A percentile compares a stretch with the other conserved stretches of the same genome.
Conservation (phyloP, 2,113 vertebrate genomes). For the Todiramphus chloris region DNA sequence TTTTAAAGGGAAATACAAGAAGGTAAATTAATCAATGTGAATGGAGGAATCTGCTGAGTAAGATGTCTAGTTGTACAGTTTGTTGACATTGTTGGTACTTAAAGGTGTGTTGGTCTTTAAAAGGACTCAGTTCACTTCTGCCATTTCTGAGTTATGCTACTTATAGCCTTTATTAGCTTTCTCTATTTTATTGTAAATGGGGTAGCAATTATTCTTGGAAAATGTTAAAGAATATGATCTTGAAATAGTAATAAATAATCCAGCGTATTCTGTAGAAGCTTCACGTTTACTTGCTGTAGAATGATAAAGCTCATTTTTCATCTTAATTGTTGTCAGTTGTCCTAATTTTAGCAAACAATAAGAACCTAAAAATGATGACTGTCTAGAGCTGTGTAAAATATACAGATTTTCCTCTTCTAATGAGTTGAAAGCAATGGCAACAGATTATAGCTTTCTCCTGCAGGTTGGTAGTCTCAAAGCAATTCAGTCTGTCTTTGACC, state of each 20-base stretch:
- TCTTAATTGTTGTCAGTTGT: background rate
- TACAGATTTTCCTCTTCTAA: accelerated
- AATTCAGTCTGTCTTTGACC: background rate
- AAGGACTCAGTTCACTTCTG: background rate
- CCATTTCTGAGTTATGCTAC: background rate
- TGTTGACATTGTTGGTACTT: background rate
- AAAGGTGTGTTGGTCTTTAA: background rate
- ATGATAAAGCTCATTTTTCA: background rate
- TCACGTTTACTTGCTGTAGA: background rate
- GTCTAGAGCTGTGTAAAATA: background rate
- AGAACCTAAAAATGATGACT: background rate
- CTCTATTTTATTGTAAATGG: background rate
- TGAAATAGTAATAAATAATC: background rate
- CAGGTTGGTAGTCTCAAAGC: background rate
- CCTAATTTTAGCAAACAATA: background rate
- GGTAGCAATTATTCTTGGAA: background rate
- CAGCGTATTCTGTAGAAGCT: background rate
- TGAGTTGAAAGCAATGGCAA: background rate
- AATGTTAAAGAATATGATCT: background rate
- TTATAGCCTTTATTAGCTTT: background rate
- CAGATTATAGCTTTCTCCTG: background rate
- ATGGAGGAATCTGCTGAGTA: background rate
- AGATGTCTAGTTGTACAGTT: background rate
- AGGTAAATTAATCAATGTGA: background rate
- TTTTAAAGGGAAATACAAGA: background rate